Conservation (phyloP, 2,797 vertebrate genomes). For the Echiichthys vipera region DNA sequence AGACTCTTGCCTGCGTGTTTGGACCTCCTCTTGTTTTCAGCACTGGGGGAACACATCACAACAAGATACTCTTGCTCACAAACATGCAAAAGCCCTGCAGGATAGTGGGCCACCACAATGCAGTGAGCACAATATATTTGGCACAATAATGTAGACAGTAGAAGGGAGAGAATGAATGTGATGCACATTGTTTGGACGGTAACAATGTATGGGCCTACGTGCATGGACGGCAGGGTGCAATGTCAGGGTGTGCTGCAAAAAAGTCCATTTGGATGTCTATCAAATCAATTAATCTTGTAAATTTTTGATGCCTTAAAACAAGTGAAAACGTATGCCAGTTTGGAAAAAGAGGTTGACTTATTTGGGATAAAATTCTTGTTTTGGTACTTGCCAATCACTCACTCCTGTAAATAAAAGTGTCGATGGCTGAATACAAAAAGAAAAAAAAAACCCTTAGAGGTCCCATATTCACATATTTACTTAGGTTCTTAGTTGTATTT, state of each 20-base stretch:
- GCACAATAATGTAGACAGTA: conserved; percentile 52
- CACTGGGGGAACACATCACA: conserved; percentile 83
- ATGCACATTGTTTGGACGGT: conserved; percentile 66
- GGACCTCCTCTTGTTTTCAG: conserved; percentile 96
- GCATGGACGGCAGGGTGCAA: conserved; percentile 61
- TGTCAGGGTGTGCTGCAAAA: conserved; percentile 71
- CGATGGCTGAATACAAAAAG: background rate
- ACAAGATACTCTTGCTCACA: conserved; percentile 38
- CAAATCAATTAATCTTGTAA: conserved; percentile 47
- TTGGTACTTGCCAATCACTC: background rate
- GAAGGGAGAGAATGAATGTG: conserved; percentile 59
- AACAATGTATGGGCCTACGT: conserved; percentile 67
- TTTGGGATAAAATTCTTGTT: background rate
- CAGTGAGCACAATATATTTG: conserved; percentile 38
- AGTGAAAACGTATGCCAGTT: conserved; percentile 16
- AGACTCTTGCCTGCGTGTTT: conserved; percentile 95
- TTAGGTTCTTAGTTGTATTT: no score
- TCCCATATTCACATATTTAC: no score
- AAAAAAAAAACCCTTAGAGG: background rate
- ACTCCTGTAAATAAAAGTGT: background rate
- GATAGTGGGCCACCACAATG: conserved; percentile 46
- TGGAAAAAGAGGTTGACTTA: background rate
- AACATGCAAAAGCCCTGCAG: conserved; percentile 1
- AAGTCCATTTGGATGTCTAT: conserved; percentile 68
- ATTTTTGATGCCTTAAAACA: conserved; percentile 2